A percentile compares a stretch with the other conserved stretches of the same genome.
phyloP scores from a whole-genome alignment of 1,140 invertebrate species.

The Microvelia longipes region DNA sequence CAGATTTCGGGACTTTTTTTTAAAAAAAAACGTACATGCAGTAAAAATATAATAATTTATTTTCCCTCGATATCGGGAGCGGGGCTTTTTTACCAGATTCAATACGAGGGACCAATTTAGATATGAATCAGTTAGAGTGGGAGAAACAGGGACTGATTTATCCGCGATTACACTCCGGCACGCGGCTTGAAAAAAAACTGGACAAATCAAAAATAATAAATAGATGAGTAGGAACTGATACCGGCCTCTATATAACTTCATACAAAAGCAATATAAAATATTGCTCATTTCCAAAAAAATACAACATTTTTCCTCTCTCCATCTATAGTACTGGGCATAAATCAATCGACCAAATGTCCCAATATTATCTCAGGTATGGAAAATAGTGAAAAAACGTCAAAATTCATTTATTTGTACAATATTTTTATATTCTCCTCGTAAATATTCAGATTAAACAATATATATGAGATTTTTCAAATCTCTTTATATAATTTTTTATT shows the following conservation, averaged over 20 bases:
- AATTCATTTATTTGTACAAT: no score
- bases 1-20: neutral
- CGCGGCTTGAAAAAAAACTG: neutral
- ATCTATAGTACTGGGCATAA: no score
- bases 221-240: neutral
- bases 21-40: neutral
- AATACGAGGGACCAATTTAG: slow-evolving; percentile 1
- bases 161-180: neutral
- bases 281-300: neutral
- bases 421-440: no score
- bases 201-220: neutral
- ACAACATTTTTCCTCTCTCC: neutral
- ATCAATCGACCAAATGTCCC: no score
- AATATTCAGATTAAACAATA: no score
- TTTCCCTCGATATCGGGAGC: neutral
- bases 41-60: slow-evolving; percentile 1
- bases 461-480: no score
- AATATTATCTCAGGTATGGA: no score
- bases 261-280: neutral
- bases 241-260: neutral
- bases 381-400: no score
- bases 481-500: no score
- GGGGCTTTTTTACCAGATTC: neutral
- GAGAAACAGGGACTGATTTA: neutral
- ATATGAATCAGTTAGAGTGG: neutral